Base-by-base conservation (phyloP, 2,888 invertebrate species). In the Tipula confusa region DNA sequence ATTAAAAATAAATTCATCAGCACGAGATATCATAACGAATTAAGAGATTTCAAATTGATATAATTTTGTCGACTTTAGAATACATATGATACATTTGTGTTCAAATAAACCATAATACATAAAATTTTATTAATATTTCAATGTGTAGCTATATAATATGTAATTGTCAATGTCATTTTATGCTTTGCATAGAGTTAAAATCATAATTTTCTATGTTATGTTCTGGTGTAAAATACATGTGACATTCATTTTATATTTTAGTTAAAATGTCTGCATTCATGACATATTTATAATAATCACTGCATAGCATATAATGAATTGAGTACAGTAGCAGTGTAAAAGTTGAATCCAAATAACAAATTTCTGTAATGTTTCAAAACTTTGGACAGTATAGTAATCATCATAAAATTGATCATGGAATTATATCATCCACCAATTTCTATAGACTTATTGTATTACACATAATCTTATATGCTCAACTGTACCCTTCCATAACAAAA, bases 121-220 rank as follows among this genome's bases (percentile, higher is more conserved):
- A 64, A 3, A 24, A 24, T 64, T 24, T 18, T 64, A 24, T 64
- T 64, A 64, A 24, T 64, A 64, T 43, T 43, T 43, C 43, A 43
- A 43, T 43, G n/a, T n/a, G n/a, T n/a, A n/a, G n/a, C n/a, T n/a
- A n/a, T n/a, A n/a, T n/a, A n/a, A n/a, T n/a, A n/a, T n/a, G 43
- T 43, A 43, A 43, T 24, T 64, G 64, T 64, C 64, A 64, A 64
- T 64, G 64, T 64, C 64, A 64, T 64, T 64, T 64, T 64, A 24
- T 64, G 64, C 64, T 64, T 24, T 64, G 24, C 24, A 11, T 9
- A 2, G 9, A 24, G 64, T n/a, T n/a, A 64, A 64, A 64, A 24
- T 24, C 64, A 64, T 24, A 64, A 64, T 48, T 48, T 48, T 3
- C 18, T 18, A 48, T 48, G 18, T 48, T 48, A 15, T 64, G 64